Evolutionary conservation across 2,888 invertebrate genomes (phyloP).

Genomic region (Odiellus spinosus): DNA sequence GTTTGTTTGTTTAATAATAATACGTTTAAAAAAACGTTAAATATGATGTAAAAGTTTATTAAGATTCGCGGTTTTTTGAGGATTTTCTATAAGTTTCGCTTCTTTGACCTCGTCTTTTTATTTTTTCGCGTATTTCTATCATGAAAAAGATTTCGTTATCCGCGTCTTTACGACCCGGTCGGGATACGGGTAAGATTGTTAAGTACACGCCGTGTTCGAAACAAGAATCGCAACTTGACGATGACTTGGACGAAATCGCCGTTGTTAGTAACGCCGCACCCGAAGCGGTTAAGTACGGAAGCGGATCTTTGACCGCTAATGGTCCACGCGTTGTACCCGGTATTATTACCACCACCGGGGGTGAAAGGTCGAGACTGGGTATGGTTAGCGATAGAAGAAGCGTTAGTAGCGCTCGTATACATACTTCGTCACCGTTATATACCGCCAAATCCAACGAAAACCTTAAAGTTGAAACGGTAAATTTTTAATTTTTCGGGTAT

Average conservation of each 20-base stretch:
- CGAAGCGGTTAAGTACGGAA: conserved; percentile 41
- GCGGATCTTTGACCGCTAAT: conserved; percentile 37
- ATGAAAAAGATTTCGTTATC: too few relatives aligned
- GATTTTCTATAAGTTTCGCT: too few relatives aligned
- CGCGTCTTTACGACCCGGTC: not conserved
- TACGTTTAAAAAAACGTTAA: too few relatives aligned
- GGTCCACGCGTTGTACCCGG: conserved; percentile 44
- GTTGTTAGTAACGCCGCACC: conserved; percentile 42
- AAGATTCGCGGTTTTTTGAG: too few relatives aligned
- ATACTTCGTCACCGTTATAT: conserved; percentile 16
- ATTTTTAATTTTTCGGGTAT: too few relatives aligned
- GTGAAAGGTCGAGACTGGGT: conserved; percentile 21
- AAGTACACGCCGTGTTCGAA: conserved; percentile 31
- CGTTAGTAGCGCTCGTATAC: conserved; percentile 13
- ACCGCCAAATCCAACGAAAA: conserved; percentile 20
- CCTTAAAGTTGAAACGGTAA: conserved; percentile 21
- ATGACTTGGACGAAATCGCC: conserved; percentile 36
- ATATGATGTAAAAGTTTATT: too few relatives aligned
- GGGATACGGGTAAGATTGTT: conserved; percentile 22
- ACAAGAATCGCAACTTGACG: conserved; percentile 23
- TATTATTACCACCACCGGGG: conserved; percentile 19
- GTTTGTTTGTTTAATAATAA: too few relatives aligned
- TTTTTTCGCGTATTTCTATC: too few relatives aligned
- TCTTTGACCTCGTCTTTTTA: too few relatives aligned
- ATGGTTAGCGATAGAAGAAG: conserved; percentile 9